Conservation (phyloP, 2,113 vertebrate species). For the Camarhynchus parvulus region DNA sequence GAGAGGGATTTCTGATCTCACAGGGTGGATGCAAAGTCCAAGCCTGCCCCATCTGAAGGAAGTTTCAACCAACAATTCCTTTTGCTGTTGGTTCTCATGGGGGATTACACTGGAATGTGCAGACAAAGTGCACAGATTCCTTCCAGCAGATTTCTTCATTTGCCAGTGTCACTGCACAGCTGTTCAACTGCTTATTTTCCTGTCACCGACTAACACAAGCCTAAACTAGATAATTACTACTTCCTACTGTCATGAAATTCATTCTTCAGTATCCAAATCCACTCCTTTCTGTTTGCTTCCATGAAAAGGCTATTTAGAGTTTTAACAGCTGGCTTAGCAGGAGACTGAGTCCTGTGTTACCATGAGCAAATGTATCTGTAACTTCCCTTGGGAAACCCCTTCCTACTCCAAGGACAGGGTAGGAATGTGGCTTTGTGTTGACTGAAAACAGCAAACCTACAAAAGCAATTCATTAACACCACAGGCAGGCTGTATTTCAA, state of each 20-base stretch:
- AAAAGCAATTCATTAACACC: not conserved
- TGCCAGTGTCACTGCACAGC: constrained; percentile 1
- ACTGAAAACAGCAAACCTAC: not conserved
- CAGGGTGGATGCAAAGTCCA: not conserved
- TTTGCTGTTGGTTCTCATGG: not conserved
- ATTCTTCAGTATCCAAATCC: constrained; percentile 5
- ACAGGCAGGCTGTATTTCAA: not conserved
- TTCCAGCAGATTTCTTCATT: constrained; percentile 27
- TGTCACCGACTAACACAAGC: not conserved
- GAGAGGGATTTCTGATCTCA: not conserved
- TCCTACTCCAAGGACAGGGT: not conserved
- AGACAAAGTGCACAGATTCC: not conserved
- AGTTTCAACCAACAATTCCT: not conserved
- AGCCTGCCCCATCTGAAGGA: not conserved
- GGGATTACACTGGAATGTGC: not conserved
- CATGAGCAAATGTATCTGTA: not conserved
- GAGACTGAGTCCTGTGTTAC: not conserved
- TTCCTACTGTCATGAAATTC: not conserved
- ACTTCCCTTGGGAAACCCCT: not conserved
- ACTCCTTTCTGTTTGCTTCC: not conserved
- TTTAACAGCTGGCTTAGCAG: not conserved
- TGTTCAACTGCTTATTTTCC: constrained; percentile 47
- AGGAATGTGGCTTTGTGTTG: not conserved
- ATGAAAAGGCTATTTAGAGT: not conserved
- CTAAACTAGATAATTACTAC: constrained; percentile 32